phyloP scores from a whole-genome alignment of 2,113 vertebrate species.

The Varanus komodoensis region DNA sequence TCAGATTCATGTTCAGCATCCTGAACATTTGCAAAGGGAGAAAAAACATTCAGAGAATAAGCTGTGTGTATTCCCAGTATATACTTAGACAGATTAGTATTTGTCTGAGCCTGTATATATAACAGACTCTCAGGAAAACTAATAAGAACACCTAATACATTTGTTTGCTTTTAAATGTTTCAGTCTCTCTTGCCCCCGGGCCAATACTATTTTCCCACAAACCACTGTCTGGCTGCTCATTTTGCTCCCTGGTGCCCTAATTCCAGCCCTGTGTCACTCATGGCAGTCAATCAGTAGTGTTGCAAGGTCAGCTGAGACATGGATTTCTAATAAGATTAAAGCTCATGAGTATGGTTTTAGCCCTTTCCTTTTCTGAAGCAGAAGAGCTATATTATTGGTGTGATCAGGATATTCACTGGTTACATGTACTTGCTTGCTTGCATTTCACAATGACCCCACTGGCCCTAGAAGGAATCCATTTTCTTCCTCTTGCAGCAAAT shows the following conservation, averaged over 20 bases:
- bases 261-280: slow-evolving; percentile 64
- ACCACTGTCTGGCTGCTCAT: neutral
- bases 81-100: slow-evolving; percentile 19
- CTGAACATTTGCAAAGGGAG: neutral
- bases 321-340: slow-evolving; percentile 85
- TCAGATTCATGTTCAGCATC: slow-evolving; percentile 10
- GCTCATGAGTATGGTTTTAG: slow-evolving; percentile 76
- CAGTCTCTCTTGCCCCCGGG: neutral
- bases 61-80: neutral
- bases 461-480: neutral
- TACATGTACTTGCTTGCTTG: slow-evolving; percentile 17
- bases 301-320: slow-evolving; percentile 80
- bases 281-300: slow-evolving; percentile 70
- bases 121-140: slow-evolving; percentile 7
- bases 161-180: slow-evolving; percentile 31
- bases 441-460: neutral
- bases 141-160: slow-evolving; percentile 30
- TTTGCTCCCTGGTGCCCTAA: slow-evolving; percentile 25
- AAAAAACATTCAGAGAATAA: slow-evolving; percentile 15
- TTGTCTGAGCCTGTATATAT: slow-evolving; percentile 25
- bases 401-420: slow-evolving; percentile 35
- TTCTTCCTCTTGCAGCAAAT: neutral
- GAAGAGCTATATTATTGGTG: slow-evolving; percentile 67
- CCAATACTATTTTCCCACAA: slow-evolving; percentile 28
- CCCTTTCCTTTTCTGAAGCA: slow-evolving; percentile 78